Evolutionary conservation across 2,797 vertebrate species (phyloP).

Genomic region (Echiichthys vipera): DNA sequence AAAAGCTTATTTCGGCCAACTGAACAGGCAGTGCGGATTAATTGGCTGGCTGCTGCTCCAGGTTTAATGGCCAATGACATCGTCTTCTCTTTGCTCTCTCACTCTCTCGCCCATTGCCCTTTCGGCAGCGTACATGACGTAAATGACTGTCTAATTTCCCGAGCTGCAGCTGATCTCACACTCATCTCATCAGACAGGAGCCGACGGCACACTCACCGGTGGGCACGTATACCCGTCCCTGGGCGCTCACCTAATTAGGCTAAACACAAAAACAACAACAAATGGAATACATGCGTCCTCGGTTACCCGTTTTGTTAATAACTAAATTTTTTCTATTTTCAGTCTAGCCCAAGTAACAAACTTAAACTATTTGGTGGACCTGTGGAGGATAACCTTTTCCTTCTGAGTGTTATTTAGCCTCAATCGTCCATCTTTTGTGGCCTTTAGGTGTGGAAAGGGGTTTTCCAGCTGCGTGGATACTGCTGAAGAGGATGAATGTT

Average conservation of each 20-base stretch:
- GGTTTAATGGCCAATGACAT: conserved; percentile 42
- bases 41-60: conserved; percentile 32
- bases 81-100: conserved; percentile 18
- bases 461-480: conserved; percentile 15
- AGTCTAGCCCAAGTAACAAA: not conserved
- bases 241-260: conserved; percentile 33
- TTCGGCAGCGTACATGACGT: conserved; percentile 29
- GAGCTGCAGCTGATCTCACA: conserved; percentile 66
- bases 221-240: conserved; percentile 30
- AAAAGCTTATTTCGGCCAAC: conserved; percentile 13
- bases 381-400: conserved; percentile 11
- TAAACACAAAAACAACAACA: not conserved
- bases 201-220: conserved; percentile 16
- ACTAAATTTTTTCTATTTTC: not conserved
- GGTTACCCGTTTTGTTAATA: not conserved
- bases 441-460: not conserved
- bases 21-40: conserved; percentile 27
- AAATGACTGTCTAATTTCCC: conserved; percentile 52
- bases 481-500: conserved; percentile 59
- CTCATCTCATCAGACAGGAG: conserved; percentile 31
- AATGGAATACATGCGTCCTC: not conserved
- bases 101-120: conserved; percentile 14
- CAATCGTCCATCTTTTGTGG: not conserved
- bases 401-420: not conserved
- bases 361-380: conserved; percentile 8